Evolutionary conservation across 2,888 invertebrate genomes (phyloP), one percentile per base, ranked within the genome.

Genomic region (Chloromyia formosa): DNA sequence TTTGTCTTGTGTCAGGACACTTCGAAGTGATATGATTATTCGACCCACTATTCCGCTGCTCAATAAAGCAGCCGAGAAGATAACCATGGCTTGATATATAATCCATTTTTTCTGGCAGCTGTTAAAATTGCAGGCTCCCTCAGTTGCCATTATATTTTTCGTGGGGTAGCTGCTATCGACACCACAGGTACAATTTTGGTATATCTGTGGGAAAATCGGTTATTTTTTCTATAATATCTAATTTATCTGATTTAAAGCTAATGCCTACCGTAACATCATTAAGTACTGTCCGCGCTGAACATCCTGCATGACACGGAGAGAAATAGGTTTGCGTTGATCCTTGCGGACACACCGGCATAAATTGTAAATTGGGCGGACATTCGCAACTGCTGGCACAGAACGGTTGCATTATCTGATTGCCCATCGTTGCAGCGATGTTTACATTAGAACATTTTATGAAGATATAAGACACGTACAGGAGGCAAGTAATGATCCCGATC

Each of bases 251-350:
- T 7, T 40, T 9, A n/a, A 42, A 18, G 45, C 12, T 7, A 14
- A 22, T 45, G 75, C 80, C 79, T 78, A 83, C 82, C 80, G 80
- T 84, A 1, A 86, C 78, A 78, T 83, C 86, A 76, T 87, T 87
- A n/a, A 86, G 82, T n/a, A 81, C 79, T 1, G 84, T 79, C 62
- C 85, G 80, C 1, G 80, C 79, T 5, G 82, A 83, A 81, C 93
- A 93, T 0, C 93, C 93, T 1, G 93, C 93, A 80, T 90, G 89
- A 82, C 93, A 93, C 0, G 93, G 91, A 0, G 91, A 91, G 81
- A 90, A 93, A 81, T 88, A 93, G 0, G 90, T 90, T 5, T 86
- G 83, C 0, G 80, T 83, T 10, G 86, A 85, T 76, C 87, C 87
- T 76, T 85, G 85, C 1, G 89, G 87, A 80, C 92, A 92, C 35